Percentiles rank a stretch among this genome's conserved stretches.
Conservation (phyloP, 2,888 invertebrate genomes). For the Pegoplata infirma region DNA sequence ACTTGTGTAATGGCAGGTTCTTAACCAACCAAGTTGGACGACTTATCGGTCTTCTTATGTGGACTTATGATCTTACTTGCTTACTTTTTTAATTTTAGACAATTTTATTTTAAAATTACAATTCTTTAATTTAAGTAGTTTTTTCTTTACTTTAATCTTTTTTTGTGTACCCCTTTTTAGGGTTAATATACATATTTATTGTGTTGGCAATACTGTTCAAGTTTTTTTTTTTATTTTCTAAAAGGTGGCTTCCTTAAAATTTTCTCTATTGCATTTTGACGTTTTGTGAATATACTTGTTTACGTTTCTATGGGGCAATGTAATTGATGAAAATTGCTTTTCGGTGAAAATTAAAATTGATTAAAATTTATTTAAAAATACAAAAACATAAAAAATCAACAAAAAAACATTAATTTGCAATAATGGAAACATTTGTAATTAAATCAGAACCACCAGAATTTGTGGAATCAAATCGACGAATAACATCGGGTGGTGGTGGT, state of each 20-base stretch:
- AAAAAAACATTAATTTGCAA: too few relatives aligned
- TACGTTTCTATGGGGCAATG: neutral
- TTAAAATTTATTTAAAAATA: neutral
- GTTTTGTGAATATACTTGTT: too few relatives aligned
- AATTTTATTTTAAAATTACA: too few relatives aligned
- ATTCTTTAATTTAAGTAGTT: too few relatives aligned
- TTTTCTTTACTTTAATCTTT: neutral
- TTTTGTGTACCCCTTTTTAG: neutral
- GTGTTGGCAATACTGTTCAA: neutral
- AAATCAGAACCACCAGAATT: neutral
- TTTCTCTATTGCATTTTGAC: neutral
- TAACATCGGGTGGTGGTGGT: neutral
- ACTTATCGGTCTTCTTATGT: too few relatives aligned
- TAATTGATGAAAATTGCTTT: neutral
- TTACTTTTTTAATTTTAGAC: too few relatives aligned
- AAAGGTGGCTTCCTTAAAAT: neutral
- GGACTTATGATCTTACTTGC: too few relatives aligned
- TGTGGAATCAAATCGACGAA: neutral
- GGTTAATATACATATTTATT: neutral
- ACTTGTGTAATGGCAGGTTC: too few relatives aligned
- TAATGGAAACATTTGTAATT: neutral
- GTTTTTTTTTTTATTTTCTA: too few relatives aligned
- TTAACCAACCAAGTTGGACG: too few relatives aligned
- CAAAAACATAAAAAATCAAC: neutral
- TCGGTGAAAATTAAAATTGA: neutral